Base-by-base conservation (phyloP, 2,113 vertebrate genomes). In the Hepsetus odoe region DNA sequence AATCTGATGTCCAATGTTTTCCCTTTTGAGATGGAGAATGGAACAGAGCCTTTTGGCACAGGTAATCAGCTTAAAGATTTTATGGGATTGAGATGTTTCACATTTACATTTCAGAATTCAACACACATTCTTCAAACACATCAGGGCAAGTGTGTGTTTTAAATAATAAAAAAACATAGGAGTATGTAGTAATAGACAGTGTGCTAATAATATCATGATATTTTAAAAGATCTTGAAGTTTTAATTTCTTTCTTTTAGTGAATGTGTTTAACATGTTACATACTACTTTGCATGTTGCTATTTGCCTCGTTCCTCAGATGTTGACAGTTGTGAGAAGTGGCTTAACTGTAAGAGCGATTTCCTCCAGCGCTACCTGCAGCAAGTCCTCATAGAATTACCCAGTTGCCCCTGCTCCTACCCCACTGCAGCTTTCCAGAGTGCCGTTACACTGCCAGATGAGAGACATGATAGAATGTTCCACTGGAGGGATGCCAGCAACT, bases 251-350 rank as follows among this genome's bases (percentile, higher is more conserved):
- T n/a, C n/a, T n/a, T n/a, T n/a, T n/a, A n/a, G n/a, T n/a, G n/a
- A n/a, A n/a, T n/a, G n/a, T n/a, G n/a, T n/a, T n/a, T n/a, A n/a
- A n/a, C n/a, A n/a, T n/a, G n/a, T n/a, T n/a, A n/a, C n/a, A n/a
- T n/a, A n/a, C n/a, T n/a, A n/a, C n/a, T n/a, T n/a, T n/a, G n/a
- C n/a, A n/a, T n/a, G n/a, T n/a, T n/a, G n/a, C n/a, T n/a, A n/a
- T n/a, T n/a, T n/a, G 28, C 5, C 3, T 46, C n/a, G 11, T 64
- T 38, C 67, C 13, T 26, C 68, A 97, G 96, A 96, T 80, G 91
- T 94, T 59, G 96, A 98, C 93, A 96, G 94, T 90, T 98, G 97
- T 80, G n/a, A n/a, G n/a, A n/a, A 96, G 86, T 99, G 96, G 95
- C 90, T 98, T 58, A 96, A 93, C 85, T 97, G 97, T 88, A 97